Percentiles rank a stretch among this genome's conserved stretches.
phyloP scores from a whole-genome alignment of 2,797 vertebrate species.

The Anisognathus igniventris region DNA sequence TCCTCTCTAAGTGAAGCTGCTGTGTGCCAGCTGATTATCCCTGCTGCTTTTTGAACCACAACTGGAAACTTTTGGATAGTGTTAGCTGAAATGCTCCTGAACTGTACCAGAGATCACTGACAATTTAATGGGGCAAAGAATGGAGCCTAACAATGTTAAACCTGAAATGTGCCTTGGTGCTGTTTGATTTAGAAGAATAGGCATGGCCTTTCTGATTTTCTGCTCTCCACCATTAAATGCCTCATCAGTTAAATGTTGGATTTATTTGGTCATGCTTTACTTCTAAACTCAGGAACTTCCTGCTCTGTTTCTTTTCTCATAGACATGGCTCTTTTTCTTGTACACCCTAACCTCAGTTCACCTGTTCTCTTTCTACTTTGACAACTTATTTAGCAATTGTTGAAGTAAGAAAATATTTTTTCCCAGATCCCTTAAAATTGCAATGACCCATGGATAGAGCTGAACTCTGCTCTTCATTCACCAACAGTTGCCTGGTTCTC shows the following conservation, averaged over 20 bases:
- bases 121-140: background rate
- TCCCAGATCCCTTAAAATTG: background rate
- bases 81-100: background rate
- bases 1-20: background rate
- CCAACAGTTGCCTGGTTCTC: background rate
- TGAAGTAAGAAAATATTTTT: background rate
- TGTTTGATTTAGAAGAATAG: background rate
- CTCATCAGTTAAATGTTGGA: background rate
- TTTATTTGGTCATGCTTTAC: background rate
- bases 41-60: background rate
- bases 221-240: background rate
- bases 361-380: background rate
- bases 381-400: background rate
- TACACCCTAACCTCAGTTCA: background rate
- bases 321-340: background rate
- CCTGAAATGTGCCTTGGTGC: background rate
- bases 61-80: background rate
- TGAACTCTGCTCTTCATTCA: background rate
- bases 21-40: background rate
- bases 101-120: background rate
- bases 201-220: background rate
- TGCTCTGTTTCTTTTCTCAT: background rate
- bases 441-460: background rate
- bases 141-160: background rate
- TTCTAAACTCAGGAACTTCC: background rate